Percentiles rank a stretch among this genome's conserved stretches.
Evolutionary conservation across 2,888 invertebrate genomes (phyloP).

Genomic region (Clistopyga incitator): DNA sequence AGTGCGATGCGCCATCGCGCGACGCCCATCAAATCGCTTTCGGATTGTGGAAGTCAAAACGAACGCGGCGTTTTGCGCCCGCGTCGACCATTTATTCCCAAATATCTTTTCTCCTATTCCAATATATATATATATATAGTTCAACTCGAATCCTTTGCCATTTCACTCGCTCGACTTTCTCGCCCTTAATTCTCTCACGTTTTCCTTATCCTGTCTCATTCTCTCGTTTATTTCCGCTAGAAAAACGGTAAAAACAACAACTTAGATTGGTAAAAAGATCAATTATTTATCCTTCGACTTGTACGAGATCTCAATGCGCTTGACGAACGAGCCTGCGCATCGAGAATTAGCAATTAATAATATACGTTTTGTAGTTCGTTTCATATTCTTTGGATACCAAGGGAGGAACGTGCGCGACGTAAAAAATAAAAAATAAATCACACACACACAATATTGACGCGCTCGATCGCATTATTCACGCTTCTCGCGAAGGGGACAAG

Average conservation of each 20-base stretch:
- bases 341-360: constrained; percentile 13
- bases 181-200: too few species aligned
- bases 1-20: constrained; percentile 38
- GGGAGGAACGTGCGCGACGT: constrained; percentile 21
- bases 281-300: constrained; percentile 21
- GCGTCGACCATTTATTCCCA: neutral
- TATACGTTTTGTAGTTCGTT: constrained; percentile 18
- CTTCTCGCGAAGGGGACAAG: neutral
- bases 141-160: constrained; percentile 1
- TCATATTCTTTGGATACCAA: constrained; percentile 59
- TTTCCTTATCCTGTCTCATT: neutral
- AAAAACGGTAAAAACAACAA: constrained; percentile 7
- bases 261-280: constrained; percentile 26
- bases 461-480: constrained; percentile 5
- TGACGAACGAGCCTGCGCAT: constrained; percentile 21
- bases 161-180: neutral
- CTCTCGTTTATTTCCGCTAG: neutral
- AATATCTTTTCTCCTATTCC: neutral
- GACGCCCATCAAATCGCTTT: constrained; percentile 32
- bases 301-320: constrained; percentile 12
- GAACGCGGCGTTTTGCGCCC: constrained; percentile 3
- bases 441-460: neutral
- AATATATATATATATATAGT: neutral
- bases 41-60: constrained; percentile 36
- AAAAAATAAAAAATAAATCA: too few species aligned